These are phyloP conservation scores for Sesamia nonagrioides DNA, from an alignment of 1,140 invertebrate species.

Conservation along the genomic window DNA sequence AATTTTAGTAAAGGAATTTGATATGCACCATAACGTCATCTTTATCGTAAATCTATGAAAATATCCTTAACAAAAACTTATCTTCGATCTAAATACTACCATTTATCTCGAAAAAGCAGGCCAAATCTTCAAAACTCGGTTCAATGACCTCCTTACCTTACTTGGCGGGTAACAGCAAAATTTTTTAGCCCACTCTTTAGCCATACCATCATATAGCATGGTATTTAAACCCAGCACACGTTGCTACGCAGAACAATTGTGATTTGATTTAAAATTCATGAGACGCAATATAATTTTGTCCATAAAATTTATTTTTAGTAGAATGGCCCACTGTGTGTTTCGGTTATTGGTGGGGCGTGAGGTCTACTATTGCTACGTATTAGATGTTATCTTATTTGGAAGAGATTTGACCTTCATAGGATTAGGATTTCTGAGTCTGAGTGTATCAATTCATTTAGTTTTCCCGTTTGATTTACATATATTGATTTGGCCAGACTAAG, in stretches of 20 bases:
- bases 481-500: no score
- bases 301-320: slow-evolving; percentile 51
- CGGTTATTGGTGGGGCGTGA: slow-evolving; percentile 1
- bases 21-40: slow-evolving; percentile 19
- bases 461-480: not conserved
- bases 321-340: slow-evolving; percentile 41
- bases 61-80: slow-evolving; percentile 1
- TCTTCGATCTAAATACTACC: slow-evolving; percentile 24
- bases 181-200: slow-evolving; percentile 22
- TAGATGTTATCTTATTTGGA: not conserved
- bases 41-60: slow-evolving; percentile 27
- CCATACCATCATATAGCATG: slow-evolving; percentile 15
- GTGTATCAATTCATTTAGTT: no score
- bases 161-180: not conserved
- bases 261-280: slow-evolving; percentile 67
- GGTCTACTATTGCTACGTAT: not conserved
- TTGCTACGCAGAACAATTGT: slow-evolving; percentile 58
- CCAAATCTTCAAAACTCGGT: slow-evolving; percentile 19
- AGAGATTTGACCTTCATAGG: not conserved
- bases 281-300: slow-evolving; percentile 56
- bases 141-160: slow-evolving; percentile 22
- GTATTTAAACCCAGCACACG: slow-evolving; percentile 64
- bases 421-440: no score
- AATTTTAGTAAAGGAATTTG: slow-evolving; percentile 36
- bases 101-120: slow-evolving; percentile 31